Base-by-base conservation (phyloP, 1,140 invertebrate genomes). In the Chlorops oryzae region DNA sequence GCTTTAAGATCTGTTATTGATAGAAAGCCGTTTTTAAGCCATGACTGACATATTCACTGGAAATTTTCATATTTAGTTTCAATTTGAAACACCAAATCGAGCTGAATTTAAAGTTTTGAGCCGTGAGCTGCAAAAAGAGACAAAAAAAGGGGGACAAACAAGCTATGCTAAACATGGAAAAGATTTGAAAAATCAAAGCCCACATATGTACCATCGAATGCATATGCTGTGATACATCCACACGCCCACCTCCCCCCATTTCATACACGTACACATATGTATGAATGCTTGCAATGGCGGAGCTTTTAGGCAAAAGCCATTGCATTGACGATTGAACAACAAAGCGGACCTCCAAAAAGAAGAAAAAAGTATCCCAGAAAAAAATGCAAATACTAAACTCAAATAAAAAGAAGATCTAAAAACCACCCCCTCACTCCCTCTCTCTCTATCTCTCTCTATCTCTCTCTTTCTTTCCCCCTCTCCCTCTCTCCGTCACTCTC, bases 371-470 rank as follows among this genome's bases (percentile, higher is more conserved):
- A 27, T n/a, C n/a, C n/a, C 20, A 24, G n/a, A 17, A 40, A 49
- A 49, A 49, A 41, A 40, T 7, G 6, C 6, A 39, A 49, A 49
- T 49, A 38, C 37, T 21, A 49, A 41, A 49, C 24, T 49, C 47
- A 49, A 49, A 49, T 49, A 49, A 49, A 49, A 41, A 28, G n/a
- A n/a, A 15, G 17, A 39, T 23, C 37, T 40, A 40, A 48, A 48
- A 32, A 15, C 15, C 28, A 32, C 28, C 15, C 28, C 9, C 28
- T 32, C 28, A 10, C 15, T 32, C 15, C 15, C 28, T 32, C 28
- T 15, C 15, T 32, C 28, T 32, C 28, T 15, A 10, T 32, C 28
- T 32, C 28, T 15, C 15, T 32, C 28, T 32, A 9, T 32, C 28
- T 32, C 15, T 15, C 28, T 10, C 28, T 32, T 15, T 15, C 28